Evolutionary conservation across 2,888 invertebrate species (phyloP), one percentile per base, ranked within the genome.

Genomic region (Agelastica alni): DNA sequence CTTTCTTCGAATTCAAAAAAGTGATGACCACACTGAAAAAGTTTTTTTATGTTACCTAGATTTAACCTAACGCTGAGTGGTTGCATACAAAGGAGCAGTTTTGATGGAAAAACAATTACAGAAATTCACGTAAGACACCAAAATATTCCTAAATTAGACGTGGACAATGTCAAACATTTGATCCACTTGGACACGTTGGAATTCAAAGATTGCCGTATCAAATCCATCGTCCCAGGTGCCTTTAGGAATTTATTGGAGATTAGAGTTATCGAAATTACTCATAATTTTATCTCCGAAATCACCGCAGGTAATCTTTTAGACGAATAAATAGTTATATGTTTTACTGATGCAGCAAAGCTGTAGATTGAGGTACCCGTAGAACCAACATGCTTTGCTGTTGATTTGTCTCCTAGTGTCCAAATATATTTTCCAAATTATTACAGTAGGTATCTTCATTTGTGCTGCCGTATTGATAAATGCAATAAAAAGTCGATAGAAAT

Each of bases 41-140:
- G 10, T 13, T 0, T 36, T 3, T 36, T 36, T 36, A 36, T 16
- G 9, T 2, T 4, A 12, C 13, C 12, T n/a, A 30, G 32, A 20
- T 32, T 18, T 20, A 32, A 45, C 13, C 9, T 45, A 18, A 45
- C 45, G 17, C n/a, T 45, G 4, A 32, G 18, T 20, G 45, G 32
- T 5, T 45, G 45, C 20, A 31, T 45, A 2, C 17, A 45, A 32
- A 45, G 45, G 20, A 32, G 9, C 18, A 45, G 17, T 17, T 20
- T 45, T 9, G n/a, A 32, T 12, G 45, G 45, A 6, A 20, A 20
- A 45, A 9, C 32, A 10, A 7, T 30, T 10, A 32, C n/a, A 7
- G 32, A 45, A 18, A 32, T 45, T 17, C 32, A 32, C 16, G 20
- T 45, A 17, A 32, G 18, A 18, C 17, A 45, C n/a, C 45, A 45